Percentiles rank a stretch among this genome's conserved stretches.
These are phyloP conservation scores for Cirrhinus mrigala DNA, from an alignment of 2,797 vertebrate genomes.

Conservation along the genomic window DNA sequence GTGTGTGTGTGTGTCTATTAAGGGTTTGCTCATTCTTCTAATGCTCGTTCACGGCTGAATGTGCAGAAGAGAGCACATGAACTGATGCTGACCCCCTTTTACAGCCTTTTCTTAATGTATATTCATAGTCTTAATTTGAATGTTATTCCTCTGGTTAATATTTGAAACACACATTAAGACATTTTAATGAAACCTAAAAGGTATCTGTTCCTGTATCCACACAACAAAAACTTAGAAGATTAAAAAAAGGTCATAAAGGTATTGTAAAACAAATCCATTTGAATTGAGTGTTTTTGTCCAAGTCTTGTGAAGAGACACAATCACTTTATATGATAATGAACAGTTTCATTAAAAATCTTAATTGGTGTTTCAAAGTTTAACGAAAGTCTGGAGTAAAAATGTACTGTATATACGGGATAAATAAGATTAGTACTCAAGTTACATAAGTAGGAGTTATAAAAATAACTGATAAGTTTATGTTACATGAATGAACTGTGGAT, in stretches of 20 bases:
- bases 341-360: not conserved
- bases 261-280: not conserved
- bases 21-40: slow-evolving; percentile 3
- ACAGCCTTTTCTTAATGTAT: not conserved
- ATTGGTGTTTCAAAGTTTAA: not conserved
- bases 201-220: not conserved
- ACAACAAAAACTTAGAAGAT: not conserved
- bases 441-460: too few relatives aligned
- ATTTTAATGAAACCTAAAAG: not conserved
- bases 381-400: too few relatives aligned
- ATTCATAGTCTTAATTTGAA: not conserved
- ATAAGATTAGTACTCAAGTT: too few relatives aligned
- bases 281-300: not conserved
- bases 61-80: not conserved
- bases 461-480: too few relatives aligned
- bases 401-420: too few relatives aligned
- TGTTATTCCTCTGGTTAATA: not conserved
- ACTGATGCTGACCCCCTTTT: not conserved
- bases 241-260: not conserved
- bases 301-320: not conserved
- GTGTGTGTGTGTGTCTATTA: not conserved
- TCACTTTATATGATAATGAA: not conserved
- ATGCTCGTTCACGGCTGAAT: slow-evolving; percentile 21
- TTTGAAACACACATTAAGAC: not conserved
- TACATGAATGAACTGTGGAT: too few relatives aligned